Percentiles rank a stretch among this genome's conserved stretches.
These are phyloP conservation scores for Ataeniobius toweri DNA, from an alignment of 2,797 vertebrate species.

Conservation along the genomic window DNA sequence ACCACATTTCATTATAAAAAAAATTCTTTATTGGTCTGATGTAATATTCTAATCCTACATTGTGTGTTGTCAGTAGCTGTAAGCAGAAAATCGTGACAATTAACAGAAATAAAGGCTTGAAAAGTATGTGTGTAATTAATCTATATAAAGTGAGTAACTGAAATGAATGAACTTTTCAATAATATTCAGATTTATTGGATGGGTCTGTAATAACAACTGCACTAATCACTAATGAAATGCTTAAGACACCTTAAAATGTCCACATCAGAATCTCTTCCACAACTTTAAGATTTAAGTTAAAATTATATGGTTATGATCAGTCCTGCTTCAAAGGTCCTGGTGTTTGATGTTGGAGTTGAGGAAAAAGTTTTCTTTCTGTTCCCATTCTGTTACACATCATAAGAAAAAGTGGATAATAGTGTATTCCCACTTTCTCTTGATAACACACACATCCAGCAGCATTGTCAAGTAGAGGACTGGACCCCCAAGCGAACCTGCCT, in stretches of 20 bases:
- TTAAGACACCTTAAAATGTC: background rate
- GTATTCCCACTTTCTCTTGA: constrained; percentile 46
- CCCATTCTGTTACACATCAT: constrained; percentile 47
- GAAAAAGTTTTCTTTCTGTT: constrained; percentile 46
- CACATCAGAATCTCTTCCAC: background rate
- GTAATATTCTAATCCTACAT: too few relatives aligned
- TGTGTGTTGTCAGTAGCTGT: too few relatives aligned
- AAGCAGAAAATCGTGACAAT: too few relatives aligned
- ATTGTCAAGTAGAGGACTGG: constrained; percentile 70
- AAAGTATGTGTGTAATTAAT: too few relatives aligned
- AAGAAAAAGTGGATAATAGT: constrained; percentile 44
- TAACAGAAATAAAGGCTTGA: too few relatives aligned
- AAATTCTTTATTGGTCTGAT: too few relatives aligned
- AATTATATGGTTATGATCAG: background rate
- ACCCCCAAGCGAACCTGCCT: constrained; percentile 74
- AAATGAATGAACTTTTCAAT: too few relatives aligned
- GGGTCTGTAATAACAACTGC: background rate
- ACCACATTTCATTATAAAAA: too few relatives aligned
- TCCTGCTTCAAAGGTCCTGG: constrained; percentile 1
- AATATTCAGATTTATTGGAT: too few relatives aligned
- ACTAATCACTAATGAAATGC: background rate
- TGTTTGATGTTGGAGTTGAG: background rate
- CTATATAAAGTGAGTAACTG: too few relatives aligned
- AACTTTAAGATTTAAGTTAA: background rate
- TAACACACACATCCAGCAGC: constrained; percentile 51